Conservation (phyloP, 2,888 invertebrate species). For the Apeira syringaria region DNA sequence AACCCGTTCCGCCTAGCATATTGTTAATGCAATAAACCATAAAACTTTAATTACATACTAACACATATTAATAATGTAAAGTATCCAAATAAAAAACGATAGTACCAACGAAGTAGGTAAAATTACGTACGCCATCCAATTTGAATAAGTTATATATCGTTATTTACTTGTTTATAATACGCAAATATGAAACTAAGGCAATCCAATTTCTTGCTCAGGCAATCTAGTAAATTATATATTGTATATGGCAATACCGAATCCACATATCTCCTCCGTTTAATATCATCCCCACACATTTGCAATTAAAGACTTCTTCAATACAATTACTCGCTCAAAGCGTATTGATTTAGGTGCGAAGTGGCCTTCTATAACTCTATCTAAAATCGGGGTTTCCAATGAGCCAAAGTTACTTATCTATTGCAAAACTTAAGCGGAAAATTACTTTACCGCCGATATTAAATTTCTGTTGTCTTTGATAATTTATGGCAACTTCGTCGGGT, state of each 20-base stretch:
- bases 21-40: too few species aligned
- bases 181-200: too few species aligned
- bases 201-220: background rate
- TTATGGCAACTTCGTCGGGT: constrained; percentile 57
- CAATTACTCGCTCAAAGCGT: constrained; percentile 58
- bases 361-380: constrained; percentile 62
- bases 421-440: constrained; percentile 73
- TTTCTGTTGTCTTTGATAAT: constrained; percentile 74
- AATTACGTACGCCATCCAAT: too few species aligned
- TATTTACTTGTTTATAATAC: too few species aligned
- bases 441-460: constrained; percentile 75
- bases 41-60: too few species aligned
- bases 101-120: too few species aligned
- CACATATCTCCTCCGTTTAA: constrained; percentile 26
- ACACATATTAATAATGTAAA: too few species aligned
- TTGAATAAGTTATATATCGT: too few species aligned
- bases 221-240: constrained; percentile 2
- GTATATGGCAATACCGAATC: constrained; percentile 1
- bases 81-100: too few species aligned
- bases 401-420: constrained; percentile 70
- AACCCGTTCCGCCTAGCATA: too few species aligned
- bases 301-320: constrained; percentile 38
- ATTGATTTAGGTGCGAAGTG: constrained; percentile 65
- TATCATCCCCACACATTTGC: constrained; percentile 38
- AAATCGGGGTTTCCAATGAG: constrained; percentile 56